A percentile compares a stretch with the other conserved stretches of the same genome.
phyloP scores from a whole-genome alignment of 2,888 invertebrate species.

The Nudaria mundana region DNA sequence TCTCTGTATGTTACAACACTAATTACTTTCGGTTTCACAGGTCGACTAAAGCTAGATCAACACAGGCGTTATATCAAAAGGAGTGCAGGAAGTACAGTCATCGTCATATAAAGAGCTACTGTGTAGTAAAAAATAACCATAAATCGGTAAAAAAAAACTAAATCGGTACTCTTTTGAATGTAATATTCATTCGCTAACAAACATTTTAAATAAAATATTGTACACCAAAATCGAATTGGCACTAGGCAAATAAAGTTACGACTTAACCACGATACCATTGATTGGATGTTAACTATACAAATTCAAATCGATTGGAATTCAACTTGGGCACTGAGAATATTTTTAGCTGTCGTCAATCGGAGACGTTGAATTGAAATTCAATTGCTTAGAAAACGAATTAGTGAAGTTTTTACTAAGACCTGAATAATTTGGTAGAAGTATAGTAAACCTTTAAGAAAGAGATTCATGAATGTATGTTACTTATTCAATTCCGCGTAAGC shows the following conservation, averaged over 20 bases:
- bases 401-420: conserved; percentile 33
- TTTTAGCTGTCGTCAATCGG: conserved; percentile 35
- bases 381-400: conserved; percentile 38
- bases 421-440: conserved; percentile 11
- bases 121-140: too few relatives aligned
- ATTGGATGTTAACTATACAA: conserved; percentile 73
- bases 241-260: conserved; percentile 66
- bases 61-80: too few relatives aligned
- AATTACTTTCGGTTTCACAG: too few relatives aligned
- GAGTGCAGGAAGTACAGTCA: too few relatives aligned
- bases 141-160: too few relatives aligned
- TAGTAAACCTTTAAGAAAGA: too few relatives aligned
- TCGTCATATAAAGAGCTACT: too few relatives aligned
- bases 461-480: too few relatives aligned
- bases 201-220: conserved; percentile 22
- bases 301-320: conserved; percentile 70
- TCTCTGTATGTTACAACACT: too few relatives aligned
- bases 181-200: background rate
- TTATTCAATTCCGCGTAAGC: too few relatives aligned
- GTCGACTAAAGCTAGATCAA: too few relatives aligned
- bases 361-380: conserved; percentile 31
- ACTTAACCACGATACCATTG: conserved; percentile 58
- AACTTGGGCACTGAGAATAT: conserved; percentile 48
- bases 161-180: background rate
- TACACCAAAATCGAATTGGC: too few relatives aligned